Evolutionary conservation across 1,140 invertebrate genomes (phyloP).

Genomic region (Notospermus geniculatus): DNA sequence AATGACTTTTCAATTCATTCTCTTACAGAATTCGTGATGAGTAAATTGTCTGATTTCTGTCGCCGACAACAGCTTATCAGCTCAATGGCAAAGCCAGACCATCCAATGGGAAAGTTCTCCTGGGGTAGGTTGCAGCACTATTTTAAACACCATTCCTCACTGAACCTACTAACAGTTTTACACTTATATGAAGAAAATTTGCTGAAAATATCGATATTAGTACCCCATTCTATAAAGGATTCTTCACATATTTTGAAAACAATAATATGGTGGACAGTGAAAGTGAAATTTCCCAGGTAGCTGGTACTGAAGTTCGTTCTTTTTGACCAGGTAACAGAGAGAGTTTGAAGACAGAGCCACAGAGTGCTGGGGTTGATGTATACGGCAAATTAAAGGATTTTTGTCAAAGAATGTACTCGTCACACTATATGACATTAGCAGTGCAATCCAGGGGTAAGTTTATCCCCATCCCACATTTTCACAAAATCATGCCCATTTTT

Average conservation of each 20-base stretch:
- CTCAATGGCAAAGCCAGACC: conserved; percentile 65
- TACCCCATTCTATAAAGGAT: too few species aligned
- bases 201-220: too few species aligned
- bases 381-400: conserved; percentile 38
- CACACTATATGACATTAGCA: conserved; percentile 53
- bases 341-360: conserved; percentile 64
- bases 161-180: too few species aligned
- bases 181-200: too few species aligned
- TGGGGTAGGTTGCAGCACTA: too few species aligned
- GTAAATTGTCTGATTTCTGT: conserved; percentile 65
- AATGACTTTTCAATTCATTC: conserved; percentile 13
- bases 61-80: conserved; percentile 73
- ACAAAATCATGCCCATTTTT: too few species aligned
- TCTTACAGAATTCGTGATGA: conserved; percentile 71
- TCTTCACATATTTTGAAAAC: too few species aligned
- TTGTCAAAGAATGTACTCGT: conserved; percentile 39
- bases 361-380: conserved; percentile 38
- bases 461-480: too few species aligned
- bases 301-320: background rate
- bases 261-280: too few species aligned
- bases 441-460: conserved; percentile 45
- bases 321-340: conserved; percentile 55
- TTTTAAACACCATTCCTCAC: too few species aligned
- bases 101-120: conserved; percentile 77
- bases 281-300: too few species aligned